These are phyloP conservation scores for Scomber colias DNA, from an alignment of 2,113 vertebrate species.

Conservation along the genomic window DNA sequence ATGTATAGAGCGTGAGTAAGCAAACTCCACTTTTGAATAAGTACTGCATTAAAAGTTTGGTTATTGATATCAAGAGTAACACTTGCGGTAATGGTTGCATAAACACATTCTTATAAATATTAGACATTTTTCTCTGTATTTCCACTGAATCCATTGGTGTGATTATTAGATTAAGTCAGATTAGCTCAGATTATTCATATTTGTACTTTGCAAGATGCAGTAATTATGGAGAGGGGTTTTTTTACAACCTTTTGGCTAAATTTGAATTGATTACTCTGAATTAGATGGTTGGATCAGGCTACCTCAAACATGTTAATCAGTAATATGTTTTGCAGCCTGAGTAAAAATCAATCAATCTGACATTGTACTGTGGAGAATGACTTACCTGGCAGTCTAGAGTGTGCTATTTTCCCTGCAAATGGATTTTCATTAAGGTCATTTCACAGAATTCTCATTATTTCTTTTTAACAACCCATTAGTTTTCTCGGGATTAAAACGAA, in stretches of 20 bases:
- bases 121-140: background rate
- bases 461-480: conserved; percentile 49
- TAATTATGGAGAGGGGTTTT: background rate
- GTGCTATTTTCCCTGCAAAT: conserved; percentile 35
- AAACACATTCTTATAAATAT: background rate
- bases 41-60: background rate
- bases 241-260: background rate
- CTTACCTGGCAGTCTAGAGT: conserved; percentile 1
- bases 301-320: conserved; percentile 8
- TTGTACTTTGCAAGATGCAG: background rate
- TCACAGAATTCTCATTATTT: conserved; percentile 47
- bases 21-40: background rate
- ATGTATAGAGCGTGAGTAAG: background rate
- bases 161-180: background rate
- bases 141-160: no score
- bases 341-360: conserved; percentile 41
- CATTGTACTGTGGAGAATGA: conserved; percentile 15
- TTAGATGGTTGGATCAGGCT: background rate
- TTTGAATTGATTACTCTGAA: conserved; percentile 13
- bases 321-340: conserved; percentile 16
- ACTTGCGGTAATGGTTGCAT: background rate
- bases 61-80: background rate
- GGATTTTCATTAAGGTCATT: conserved; percentile 50
- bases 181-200: background rate
- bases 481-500: conserved; percentile 15